Evolutionary conservation across 2,113 vertebrate genomes (phyloP), one percentile per base, ranked within the genome.

Genomic region (Ctenodactylus gundi): DNA sequence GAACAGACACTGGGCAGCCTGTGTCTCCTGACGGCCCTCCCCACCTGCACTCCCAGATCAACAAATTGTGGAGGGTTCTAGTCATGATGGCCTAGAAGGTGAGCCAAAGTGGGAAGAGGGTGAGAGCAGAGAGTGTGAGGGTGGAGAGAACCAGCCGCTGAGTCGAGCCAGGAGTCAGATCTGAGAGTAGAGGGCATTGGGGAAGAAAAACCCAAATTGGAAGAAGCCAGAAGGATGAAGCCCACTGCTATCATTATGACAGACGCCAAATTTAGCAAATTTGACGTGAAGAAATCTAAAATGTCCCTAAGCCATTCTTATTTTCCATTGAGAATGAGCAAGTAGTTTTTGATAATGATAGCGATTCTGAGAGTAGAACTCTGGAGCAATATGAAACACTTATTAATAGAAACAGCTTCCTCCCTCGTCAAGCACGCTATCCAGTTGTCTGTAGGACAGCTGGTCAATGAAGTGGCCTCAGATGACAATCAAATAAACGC

Each of bases 381-480:
- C 98, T 98, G 55, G 98, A 98, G 95, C 98, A 98, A 34, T 98
- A 98, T 0, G 98, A 99, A 55, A 25, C 96, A 82, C 98, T 98
- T n/a, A 34, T 97, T 99, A 92, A 73, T 98, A 53, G 98, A 98
- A 97, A 98, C 98, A 0, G 98, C 98, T 0, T 97, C 98, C 53
- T 98, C 98, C 8, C 98, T 99, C 0, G 98, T 98, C 89, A 98
- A 98, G 95, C 98, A 98, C 0, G 98, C 98, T 55, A 98, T 99
- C 82, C 98, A 98, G 96, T 98, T 98, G 0, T 98, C 98, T 85
- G 93, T 99, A 90, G 98, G 98, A 93, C 98, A 99, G 97, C 97
- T 99, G 90, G 96, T 98, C 87, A 98, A 97, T 2, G 98, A 98
- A 97, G 98, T 98, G 98, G 97, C 97, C 65, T 97, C 98, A 89